A percentile compares a stretch with the other conserved stretches of the same genome.
phyloP scores from a whole-genome alignment of 2,113 vertebrate species.

The Butastur rufipennis region DNA sequence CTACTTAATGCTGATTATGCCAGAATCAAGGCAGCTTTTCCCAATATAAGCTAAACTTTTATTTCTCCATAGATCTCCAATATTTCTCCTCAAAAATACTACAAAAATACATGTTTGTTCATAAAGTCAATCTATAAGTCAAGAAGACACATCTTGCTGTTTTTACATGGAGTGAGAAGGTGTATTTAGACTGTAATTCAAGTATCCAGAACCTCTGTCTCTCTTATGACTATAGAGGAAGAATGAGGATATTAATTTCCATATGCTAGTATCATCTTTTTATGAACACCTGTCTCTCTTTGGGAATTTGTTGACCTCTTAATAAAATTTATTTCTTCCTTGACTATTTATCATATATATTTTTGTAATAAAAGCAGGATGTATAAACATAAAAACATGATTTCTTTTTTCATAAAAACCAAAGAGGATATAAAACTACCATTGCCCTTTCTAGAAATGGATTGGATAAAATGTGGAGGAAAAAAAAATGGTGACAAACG shows the following conservation, averaged over 20 bases:
- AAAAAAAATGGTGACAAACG: background rate
- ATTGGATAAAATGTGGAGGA: background rate
- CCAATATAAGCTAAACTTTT: background rate
- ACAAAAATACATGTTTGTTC: background rate
- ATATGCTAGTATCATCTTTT: background rate
- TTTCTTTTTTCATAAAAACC: background rate
- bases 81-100: background rate
- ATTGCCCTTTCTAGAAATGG: background rate
- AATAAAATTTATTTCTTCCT: background rate
- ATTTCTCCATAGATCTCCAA: background rate
- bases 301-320: background rate
- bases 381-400: background rate
- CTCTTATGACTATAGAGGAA: background rate
- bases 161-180: background rate
- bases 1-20: background rate
- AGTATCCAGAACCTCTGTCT: background rate
- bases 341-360: background rate
- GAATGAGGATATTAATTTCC: background rate
- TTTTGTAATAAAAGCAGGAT: background rate
- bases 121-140: background rate
- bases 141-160: background rate
- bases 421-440: background rate
- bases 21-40: background rate
- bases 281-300: background rate
- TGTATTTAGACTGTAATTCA: background rate